phyloP scores from a whole-genome alignment of 2,888 invertebrate species.

The Teleiodes luculella region DNA sequence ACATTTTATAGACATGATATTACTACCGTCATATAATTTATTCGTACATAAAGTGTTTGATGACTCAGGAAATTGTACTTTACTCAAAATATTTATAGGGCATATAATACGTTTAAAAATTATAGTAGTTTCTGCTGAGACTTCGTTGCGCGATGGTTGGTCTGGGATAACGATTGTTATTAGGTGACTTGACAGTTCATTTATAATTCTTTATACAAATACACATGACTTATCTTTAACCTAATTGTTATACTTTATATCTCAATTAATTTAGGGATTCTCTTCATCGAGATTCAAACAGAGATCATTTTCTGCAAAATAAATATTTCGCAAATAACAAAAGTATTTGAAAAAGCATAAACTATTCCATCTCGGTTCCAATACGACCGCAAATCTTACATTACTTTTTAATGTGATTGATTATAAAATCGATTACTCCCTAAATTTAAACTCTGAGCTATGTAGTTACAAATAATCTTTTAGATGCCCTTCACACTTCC shows the following conservation, averaged over 20 bases:
- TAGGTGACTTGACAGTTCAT: not conserved
- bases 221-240: not conserved
- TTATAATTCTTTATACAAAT: not conserved
- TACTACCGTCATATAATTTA: too few species aligned
- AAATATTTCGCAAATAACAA: not conserved
- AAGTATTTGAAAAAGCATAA: too few species aligned
- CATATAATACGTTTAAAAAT: not conserved
- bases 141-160: slow-evolving; percentile 37
- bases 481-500: too few species aligned
- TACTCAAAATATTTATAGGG: not conserved
- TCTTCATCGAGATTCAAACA: slow-evolving; percentile 29
- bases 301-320: slow-evolving; percentile 40
- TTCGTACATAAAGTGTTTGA: not conserved
- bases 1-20: too few species aligned
- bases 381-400: too few species aligned
- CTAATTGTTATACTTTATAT: not conserved
- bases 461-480: not conserved
- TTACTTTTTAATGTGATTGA: too few species aligned
- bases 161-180: slow-evolving; percentile 19
- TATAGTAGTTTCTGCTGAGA: slow-evolving; percentile 10
- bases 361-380: too few species aligned
- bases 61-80: not conserved
- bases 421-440: too few species aligned
- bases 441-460: not conserved
- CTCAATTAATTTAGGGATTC: slow-evolving; percentile 18